Evolutionary conservation across 2,113 vertebrate genomes (phyloP).

Genomic region (Pelecanus crispus): DNA sequence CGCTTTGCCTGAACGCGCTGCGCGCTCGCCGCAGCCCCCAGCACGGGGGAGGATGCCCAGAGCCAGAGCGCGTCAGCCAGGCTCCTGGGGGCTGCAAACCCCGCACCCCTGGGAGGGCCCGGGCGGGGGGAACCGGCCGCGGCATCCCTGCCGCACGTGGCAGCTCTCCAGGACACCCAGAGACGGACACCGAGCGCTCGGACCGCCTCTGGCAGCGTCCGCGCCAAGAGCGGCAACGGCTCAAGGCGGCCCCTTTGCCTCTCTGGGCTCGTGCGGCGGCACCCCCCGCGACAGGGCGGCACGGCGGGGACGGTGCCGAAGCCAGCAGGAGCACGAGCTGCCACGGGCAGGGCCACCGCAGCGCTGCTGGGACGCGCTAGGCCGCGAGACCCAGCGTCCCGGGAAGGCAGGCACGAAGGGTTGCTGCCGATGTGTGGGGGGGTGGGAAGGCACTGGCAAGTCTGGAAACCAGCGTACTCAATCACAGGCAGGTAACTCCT

Average conservation of each 20-base stretch:
- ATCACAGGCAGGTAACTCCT: fast-evolving
- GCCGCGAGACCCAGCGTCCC: too few relatives aligned
- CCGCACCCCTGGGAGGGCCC: neutral
- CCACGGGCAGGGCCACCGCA: neutral
- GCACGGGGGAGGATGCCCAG: neutral
- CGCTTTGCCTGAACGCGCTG: fast-evolving
- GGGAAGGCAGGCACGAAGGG: fast-evolving
- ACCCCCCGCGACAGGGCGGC: fast-evolving
- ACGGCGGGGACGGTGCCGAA: fast-evolving
- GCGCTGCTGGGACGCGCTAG: fast-evolving
- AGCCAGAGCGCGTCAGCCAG: neutral
- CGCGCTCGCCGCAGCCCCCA: fast-evolving
- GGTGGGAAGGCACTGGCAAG: neutral
- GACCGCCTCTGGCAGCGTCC: neutral
- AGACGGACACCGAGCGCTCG: fast-evolving
- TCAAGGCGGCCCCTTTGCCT: too few relatives aligned
- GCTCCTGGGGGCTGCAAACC: neutral
- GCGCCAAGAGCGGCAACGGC: fast-evolving
- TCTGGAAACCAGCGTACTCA: neutral
- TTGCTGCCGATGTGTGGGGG: neutral
- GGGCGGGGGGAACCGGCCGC: too few relatives aligned
- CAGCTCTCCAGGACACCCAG: neutral
- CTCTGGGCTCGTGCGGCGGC: fast-evolving
- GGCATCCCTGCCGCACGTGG: fast-evolving
- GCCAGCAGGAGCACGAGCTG: fast-evolving